These are phyloP conservation scores for Procavia capensis DNA, from an alignment of 2,113 vertebrate species.

Conservation along the genomic window DNA sequence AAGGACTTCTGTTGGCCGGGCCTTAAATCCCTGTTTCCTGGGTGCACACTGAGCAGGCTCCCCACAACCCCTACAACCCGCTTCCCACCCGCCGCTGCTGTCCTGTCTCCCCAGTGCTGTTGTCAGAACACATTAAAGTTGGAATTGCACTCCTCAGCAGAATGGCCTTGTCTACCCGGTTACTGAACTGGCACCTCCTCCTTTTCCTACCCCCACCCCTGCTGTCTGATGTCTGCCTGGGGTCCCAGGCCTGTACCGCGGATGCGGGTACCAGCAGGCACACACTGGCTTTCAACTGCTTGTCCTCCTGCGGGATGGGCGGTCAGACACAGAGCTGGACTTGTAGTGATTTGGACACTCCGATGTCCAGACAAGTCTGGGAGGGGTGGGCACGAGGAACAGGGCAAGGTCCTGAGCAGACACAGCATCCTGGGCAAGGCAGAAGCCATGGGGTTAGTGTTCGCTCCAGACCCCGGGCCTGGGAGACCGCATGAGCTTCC, in stretches of 20 bases:
- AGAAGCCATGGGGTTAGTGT: neutral
- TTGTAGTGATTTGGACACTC: rapidly evolving
- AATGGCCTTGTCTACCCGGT: neutral
- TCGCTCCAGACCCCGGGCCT: neutral
- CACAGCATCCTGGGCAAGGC: neutral
- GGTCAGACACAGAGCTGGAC: neutral
- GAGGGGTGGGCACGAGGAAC: neutral
- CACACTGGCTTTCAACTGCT: neutral
- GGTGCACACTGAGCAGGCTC: rapidly evolving
- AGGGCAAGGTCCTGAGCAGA: neutral
- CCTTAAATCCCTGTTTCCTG: rapidly evolving
- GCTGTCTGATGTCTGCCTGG: rapidly evolving
- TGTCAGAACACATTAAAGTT: constrained; percentile 77
- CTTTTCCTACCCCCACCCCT: neutral
- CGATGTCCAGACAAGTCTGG: rapidly evolving
- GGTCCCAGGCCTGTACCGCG: rapidly evolving
- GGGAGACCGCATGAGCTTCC: neutral
- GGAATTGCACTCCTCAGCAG: neutral
- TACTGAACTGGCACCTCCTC: neutral
- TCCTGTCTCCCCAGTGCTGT: rapidly evolving
- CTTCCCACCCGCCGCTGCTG: too few relatives aligned
- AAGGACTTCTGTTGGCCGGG: constrained; percentile 67
- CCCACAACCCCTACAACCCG: too few relatives aligned
- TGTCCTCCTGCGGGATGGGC: neutral
- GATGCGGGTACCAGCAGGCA: neutral